phyloP scores from a whole-genome alignment of 2,113 vertebrate species.

The Cichladusa arquata region DNA sequence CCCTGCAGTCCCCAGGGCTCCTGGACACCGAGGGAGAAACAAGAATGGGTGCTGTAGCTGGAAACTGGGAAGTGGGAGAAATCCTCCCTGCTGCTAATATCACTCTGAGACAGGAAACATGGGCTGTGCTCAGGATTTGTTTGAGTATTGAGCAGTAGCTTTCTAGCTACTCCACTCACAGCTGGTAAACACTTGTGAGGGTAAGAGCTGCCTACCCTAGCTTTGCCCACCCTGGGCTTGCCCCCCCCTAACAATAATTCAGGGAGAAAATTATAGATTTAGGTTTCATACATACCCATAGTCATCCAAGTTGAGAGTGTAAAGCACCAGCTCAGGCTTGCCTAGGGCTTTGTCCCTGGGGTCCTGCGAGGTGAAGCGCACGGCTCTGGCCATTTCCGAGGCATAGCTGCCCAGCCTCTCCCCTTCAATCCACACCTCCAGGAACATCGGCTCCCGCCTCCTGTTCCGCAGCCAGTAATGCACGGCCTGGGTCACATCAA shows the following conservation, averaged over 20 bases:
- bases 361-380: constrained; percentile 86
- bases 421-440: constrained; percentile 91
- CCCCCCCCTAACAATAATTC: not conserved
- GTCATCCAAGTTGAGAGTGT: constrained; percentile 87
- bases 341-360: constrained; percentile 74
- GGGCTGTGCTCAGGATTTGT: fast-evolving
- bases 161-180: not conserved
- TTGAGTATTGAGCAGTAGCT: not conserved
- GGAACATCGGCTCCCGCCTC: constrained; percentile 81
- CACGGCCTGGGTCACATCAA: constrained; percentile 94
- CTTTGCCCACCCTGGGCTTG: not conserved
- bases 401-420: constrained; percentile 86
- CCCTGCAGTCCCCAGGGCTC: constrained; percentile 80
- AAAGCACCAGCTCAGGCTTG: constrained; percentile 87
- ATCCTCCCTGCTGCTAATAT: not conserved
- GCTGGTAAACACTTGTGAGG: not conserved
- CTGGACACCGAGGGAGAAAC: constrained; percentile 41
- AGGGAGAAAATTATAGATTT: not conserved
- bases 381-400: constrained; percentile 82
- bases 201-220: not conserved
- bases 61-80: not conserved
- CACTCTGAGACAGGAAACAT: not conserved
- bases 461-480: constrained; percentile 87
- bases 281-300: constrained; percentile 77
- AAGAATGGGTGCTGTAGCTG: not conserved